phyloP scores from a whole-genome alignment of 2,888 invertebrate genomes.

The Mongoloraphidia duomilia region DNA sequence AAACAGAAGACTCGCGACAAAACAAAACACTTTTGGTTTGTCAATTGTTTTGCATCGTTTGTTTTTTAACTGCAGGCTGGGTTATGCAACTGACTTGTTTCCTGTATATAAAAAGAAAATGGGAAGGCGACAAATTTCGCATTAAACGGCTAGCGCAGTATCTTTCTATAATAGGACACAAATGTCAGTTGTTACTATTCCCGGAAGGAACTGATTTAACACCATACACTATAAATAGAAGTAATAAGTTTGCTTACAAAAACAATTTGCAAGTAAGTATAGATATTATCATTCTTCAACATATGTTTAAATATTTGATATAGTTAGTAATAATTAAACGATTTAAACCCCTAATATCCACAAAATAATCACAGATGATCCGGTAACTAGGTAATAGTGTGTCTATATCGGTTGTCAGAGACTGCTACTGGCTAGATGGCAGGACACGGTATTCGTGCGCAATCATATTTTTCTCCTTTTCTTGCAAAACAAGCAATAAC shows the following conservation, averaged over 20 bases:
- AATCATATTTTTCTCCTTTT: too few species aligned
- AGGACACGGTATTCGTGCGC: too few species aligned
- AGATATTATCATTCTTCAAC: not conserved
- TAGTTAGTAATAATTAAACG: too few species aligned
- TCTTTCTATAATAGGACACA: slow-evolving; percentile 47
- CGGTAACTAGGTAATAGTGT: too few species aligned
- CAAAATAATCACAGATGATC: too few species aligned
- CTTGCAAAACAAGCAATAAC: too few species aligned
- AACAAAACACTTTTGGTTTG: too few species aligned
- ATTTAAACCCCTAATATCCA: too few species aligned
- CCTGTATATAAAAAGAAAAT: slow-evolving; percentile 69
- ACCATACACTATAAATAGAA: slow-evolving; percentile 46
- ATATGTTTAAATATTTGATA: too few species aligned
- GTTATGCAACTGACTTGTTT: slow-evolving; percentile 81
- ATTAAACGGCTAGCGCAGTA: slow-evolving; percentile 58
- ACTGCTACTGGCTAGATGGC: too few species aligned
- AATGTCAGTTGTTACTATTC: slow-evolving; percentile 62
- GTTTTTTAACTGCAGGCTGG: slow-evolving; percentile 42
- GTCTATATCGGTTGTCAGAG: too few species aligned
- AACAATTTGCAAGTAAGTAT: slow-evolving; percentile 46
- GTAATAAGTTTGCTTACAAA: slow-evolving; percentile 54
- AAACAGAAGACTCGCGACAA: too few species aligned
- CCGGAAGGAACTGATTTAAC: slow-evolving; percentile 84
- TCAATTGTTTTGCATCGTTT: not conserved
- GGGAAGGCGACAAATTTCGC: slow-evolving; percentile 58